Conservation (phyloP, 2,113 vertebrate species). For the Rallus limicola region DNA sequence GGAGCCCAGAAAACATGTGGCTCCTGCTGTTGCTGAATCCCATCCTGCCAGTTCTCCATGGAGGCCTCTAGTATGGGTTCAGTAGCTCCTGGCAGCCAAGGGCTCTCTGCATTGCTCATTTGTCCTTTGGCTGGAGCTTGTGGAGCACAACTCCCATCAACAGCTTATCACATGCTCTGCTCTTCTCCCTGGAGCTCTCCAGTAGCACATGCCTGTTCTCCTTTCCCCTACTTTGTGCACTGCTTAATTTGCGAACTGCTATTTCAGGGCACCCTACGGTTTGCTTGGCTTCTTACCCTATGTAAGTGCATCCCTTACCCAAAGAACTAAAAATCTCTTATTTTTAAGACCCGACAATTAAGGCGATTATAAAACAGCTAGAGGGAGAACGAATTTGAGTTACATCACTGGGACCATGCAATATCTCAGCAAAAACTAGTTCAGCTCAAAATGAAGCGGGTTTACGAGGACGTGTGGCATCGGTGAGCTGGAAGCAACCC, state of each 20-base stretch:
- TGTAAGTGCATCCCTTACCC: not conserved
- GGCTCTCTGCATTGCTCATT: conserved; percentile 19
- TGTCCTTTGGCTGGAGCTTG: conserved; percentile 48
- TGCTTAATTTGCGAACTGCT: not conserved
- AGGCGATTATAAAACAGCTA: conserved; percentile 27
- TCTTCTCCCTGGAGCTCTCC: not conserved
- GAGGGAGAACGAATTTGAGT: not conserved
- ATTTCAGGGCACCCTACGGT: not conserved
- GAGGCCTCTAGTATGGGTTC: conserved; percentile 5
- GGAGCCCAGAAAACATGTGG: conserved; percentile 41
- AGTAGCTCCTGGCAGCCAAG: conserved; percentile 36
- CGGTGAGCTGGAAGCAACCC: conserved; percentile 8
- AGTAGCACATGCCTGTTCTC: conserved; percentile 14
- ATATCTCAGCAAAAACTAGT: not conserved
- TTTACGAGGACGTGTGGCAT: not conserved
- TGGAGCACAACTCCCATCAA: not conserved
- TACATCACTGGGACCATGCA: not conserved
- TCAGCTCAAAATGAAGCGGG: not conserved
- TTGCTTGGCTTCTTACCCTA: not conserved
- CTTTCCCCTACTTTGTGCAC: conserved; percentile 31
- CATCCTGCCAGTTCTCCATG: conserved; percentile 26
- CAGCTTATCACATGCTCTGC: conserved; percentile 40
- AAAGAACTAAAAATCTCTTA: not conserved
- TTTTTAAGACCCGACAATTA: conserved; percentile 26
- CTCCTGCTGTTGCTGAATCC: conserved; percentile 55